Conservation (phyloP, 2,888 invertebrate genomes). For the Enchytraeus crypticus region DNA sequence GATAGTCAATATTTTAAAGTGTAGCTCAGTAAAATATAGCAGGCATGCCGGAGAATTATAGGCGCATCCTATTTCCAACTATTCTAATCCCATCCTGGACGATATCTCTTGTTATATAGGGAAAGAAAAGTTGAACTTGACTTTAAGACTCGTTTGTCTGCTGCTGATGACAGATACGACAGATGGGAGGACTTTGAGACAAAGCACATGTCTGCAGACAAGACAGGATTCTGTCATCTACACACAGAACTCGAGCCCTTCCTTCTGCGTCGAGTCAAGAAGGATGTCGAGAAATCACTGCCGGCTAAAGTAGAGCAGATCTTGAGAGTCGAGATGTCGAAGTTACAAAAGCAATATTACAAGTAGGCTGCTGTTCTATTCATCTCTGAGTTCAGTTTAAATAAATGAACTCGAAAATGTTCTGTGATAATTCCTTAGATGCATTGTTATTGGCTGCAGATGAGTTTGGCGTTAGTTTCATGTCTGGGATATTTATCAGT, state of each 20-base stretch:
- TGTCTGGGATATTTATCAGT: too few relatives aligned
- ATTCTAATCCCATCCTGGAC: background rate
- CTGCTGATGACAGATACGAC: constrained; percentile 74
- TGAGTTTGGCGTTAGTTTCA: too few relatives aligned
- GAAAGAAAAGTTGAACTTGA: background rate
- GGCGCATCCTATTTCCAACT: too few relatives aligned
- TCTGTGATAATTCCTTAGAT: background rate
- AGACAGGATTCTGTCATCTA: constrained; percentile 77
- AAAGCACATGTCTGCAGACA: constrained; percentile 73
- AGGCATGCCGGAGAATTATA: too few relatives aligned
- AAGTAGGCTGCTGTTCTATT: constrained; percentile 52
- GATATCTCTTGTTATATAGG: background rate
- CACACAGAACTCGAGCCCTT: constrained; percentile 93
- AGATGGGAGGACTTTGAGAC: constrained; percentile 91
- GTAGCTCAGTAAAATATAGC: too few relatives aligned
- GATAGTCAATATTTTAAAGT: too few relatives aligned
- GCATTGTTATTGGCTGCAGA: too few relatives aligned
- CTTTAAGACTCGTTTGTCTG: too few relatives aligned
- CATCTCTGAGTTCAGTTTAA: background rate
- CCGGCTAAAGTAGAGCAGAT: constrained; percentile 98
- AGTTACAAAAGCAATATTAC: constrained; percentile 93
- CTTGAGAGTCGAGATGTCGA: constrained; percentile 93
- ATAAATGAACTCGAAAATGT: background rate
- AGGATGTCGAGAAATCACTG: constrained; percentile 95
- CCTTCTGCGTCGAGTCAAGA: constrained; percentile 87